Conservation (phyloP, 2,113 vertebrate species). For the Protomyctophum bolini region DNA sequence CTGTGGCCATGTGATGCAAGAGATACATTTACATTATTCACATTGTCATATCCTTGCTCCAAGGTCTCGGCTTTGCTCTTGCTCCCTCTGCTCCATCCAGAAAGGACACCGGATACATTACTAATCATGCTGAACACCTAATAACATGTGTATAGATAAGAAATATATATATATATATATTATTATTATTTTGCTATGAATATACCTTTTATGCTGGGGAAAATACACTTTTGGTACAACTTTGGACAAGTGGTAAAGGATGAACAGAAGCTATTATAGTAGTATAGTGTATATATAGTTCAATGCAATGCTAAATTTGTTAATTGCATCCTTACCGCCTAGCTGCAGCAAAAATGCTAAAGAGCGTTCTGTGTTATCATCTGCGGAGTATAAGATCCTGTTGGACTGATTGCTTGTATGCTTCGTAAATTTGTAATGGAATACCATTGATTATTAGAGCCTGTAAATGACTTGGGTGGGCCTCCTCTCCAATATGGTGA, state of each 20-base stretch:
- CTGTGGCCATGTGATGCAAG: conserved; percentile 33
- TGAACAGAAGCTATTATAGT: background rate
- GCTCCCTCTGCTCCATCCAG: background rate
- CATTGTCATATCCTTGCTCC: conserved; percentile 16
- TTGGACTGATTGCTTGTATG: conserved; percentile 27
- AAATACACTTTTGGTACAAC: background rate
- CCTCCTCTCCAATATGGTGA: conserved; percentile 15
- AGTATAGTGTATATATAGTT: background rate
- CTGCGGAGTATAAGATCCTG: conserved; percentile 25
- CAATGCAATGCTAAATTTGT: background rate
- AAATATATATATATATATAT: no score
- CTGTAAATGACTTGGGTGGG: conserved; percentile 17
- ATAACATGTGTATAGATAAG: conserved; percentile 4
- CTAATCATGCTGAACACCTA: conserved; percentile 21
- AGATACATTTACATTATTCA: conserved; percentile 53
- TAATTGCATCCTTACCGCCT: conserved; percentile 3
- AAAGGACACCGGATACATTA: background rate
- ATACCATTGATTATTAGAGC: conserved; percentile 45
- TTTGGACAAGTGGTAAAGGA: background rate
- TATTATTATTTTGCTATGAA: background rate
- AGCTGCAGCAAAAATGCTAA: conserved; percentile 15
- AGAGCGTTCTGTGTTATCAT: conserved; percentile 20
- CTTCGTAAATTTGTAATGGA: conserved; percentile 21
- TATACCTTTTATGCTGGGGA: background rate
- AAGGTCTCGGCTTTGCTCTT: conserved; percentile 29